These are phyloP conservation scores for Hirundo rustica DNA, from an alignment of 2,797 vertebrate species.

Conservation along the genomic window DNA sequence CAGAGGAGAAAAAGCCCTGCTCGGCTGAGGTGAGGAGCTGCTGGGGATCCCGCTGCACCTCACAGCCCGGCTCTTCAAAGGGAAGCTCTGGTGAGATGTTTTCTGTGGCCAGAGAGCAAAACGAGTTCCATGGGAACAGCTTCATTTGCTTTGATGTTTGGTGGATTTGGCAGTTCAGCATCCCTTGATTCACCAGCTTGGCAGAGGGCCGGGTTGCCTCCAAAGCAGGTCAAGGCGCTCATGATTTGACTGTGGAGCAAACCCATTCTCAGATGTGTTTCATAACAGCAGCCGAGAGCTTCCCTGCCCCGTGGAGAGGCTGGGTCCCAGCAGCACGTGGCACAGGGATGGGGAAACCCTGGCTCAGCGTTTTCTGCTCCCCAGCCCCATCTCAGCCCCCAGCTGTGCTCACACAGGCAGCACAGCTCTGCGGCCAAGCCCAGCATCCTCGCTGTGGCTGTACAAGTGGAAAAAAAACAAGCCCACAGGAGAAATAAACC, in stretches of 20 bases:
- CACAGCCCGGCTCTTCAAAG: background rate
- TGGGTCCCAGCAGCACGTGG: background rate
- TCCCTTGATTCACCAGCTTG: constrained; percentile 48
- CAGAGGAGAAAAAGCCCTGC: background rate
- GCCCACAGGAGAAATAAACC: background rate
- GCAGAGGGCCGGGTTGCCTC: constrained; percentile 24
- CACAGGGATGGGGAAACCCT: background rate
- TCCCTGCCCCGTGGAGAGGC: background rate
- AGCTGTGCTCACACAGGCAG: background rate
- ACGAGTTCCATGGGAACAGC: constrained; percentile 37
- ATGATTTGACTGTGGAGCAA: constrained; percentile 39
- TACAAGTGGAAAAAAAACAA: background rate
- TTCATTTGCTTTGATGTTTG: constrained; percentile 46
- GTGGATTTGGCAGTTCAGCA: constrained; percentile 33
- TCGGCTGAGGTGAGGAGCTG: background rate
- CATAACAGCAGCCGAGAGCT: constrained; percentile 9
- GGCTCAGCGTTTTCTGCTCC: constrained; percentile 64
- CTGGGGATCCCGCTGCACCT: background rate
- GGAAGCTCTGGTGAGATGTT: background rate
- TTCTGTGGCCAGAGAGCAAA: constrained; percentile 44
- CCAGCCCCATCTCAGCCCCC: background rate
- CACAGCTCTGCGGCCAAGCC: background rate
- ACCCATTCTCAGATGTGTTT: constrained; percentile 29
- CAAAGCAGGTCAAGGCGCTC: constrained; percentile 43
- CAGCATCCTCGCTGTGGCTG: background rate